Evolutionary conservation across 2,888 invertebrate genomes (phyloP), one percentile per base, ranked within the genome.

Genomic region (Melanchra persicariae): DNA sequence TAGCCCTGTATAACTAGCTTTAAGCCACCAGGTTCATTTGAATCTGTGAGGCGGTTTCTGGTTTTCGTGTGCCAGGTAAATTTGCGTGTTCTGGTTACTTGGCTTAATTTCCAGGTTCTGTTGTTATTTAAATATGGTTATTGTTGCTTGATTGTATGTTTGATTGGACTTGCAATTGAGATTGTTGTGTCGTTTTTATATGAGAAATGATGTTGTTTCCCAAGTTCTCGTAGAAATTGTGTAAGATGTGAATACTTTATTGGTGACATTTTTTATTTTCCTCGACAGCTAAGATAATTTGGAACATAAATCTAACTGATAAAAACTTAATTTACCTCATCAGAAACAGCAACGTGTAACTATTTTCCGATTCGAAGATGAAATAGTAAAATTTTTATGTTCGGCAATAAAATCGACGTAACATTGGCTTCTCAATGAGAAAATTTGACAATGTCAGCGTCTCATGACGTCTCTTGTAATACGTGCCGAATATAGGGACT

Each of bases 1-100:
- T 93, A 89, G 89, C 85, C 82, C 75, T 82, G 68, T 83, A 75
- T 86, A 84, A 83, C 86, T 61, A 71, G 64, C 55, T 75, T 75
- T 51, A 24, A 67, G 55, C 47, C 30, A 45, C 54, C 64, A 26
- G 30, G 51, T 66, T 74, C 61, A 68, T 78, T 77, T 62, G 43
- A 55, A 52, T 58, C 30, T 57, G n/a, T n/a, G 24, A 22, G 22
- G 45, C 8, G 45, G 63, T 52, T 47, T 43, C 54, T 30, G 55
- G 40, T 68, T 68, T 71, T 59, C 65, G 62, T 52, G 54, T 37
- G 34, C 19, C 40, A 55, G 54, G 74, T 57, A 24, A 63, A 60
- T 43, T 76, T 49, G 55, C 52, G 59, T 76, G 71, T 51, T 57
- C 58, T 22, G 55, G 24, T 55, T 62, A 52, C 15, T 55, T 37